Conservation (phyloP, 2,797 vertebrate genomes). For the Podarcis siculus region DNA sequence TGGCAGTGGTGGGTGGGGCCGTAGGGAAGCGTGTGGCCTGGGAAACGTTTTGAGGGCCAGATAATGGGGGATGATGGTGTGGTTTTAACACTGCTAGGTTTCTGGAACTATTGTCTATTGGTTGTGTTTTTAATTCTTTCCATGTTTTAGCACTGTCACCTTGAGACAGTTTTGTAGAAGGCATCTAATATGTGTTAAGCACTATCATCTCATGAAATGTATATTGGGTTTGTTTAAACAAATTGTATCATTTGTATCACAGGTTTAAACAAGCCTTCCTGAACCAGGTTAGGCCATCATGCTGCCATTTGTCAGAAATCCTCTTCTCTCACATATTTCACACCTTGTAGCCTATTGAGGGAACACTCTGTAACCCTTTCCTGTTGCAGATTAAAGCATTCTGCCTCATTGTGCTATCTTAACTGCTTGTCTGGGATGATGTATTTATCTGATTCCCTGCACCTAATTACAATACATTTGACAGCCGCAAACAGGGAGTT, state of each 20-base stretch:
- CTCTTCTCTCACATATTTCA: slow-evolving; percentile 23
- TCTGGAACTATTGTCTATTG: no score
- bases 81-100: no score
- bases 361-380: slow-evolving; percentile 65
- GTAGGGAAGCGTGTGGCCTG: no score
- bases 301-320: slow-evolving; percentile 20
- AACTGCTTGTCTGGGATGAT: slow-evolving; percentile 53
- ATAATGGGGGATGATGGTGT: no score
- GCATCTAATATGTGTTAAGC: no score
- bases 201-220: neutral
- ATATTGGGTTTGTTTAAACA: neutral
- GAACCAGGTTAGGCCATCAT: neutral
- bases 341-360: slow-evolving; percentile 52
- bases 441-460: slow-evolving; percentile 64
- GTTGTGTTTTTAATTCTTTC: no score
- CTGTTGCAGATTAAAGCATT: slow-evolving; percentile 58
- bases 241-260: neutral
- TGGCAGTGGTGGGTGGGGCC: no score
- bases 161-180: no score
- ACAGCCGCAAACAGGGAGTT: slow-evolving; percentile 47
- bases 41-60: no score
- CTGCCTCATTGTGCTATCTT: slow-evolving; percentile 54
- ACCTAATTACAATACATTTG: slow-evolving; percentile 63
- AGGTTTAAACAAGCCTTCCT: neutral
- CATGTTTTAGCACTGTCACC: no score